A percentile compares a stretch with the other conserved stretches of the same genome.
Evolutionary conservation across 1,140 invertebrate species (phyloP).

Genomic region (Dinoponera quadriceps): DNA sequence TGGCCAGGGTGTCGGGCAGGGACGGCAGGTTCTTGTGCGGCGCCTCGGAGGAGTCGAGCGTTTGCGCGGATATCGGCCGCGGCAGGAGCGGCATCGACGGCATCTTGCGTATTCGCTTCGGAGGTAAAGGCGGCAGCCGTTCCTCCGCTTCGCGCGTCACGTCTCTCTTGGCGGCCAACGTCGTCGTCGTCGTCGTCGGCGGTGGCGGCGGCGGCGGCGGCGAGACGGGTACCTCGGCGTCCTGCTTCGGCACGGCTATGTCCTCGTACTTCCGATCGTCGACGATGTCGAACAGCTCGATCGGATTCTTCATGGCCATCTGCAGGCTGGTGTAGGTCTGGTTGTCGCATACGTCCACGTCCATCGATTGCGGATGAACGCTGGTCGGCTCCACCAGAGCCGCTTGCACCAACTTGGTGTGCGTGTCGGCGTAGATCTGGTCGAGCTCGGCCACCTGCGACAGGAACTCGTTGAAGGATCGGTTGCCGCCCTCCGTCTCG

Average conservation of each 20-base stretch:
- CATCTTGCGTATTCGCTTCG: constrained; percentile 91
- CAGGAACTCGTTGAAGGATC: constrained; percentile 89
- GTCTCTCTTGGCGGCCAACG: constrained; percentile 83
- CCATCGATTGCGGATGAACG: constrained; percentile 80
- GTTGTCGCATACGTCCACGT: constrained; percentile 89
- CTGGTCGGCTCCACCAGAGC: constrained; percentile 67
- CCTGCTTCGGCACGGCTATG: constrained; percentile 71
- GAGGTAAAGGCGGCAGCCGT: constrained; percentile 91
- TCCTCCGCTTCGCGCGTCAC: constrained; percentile 86
- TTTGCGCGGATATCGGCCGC: constrained; percentile 83
- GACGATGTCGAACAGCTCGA: constrained; percentile 86
- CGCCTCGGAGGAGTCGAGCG: constrained; percentile 72
- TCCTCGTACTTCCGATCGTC: constrained; percentile 87
- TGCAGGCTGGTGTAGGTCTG: constrained; percentile 93
- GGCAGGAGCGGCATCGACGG: constrained; percentile 82
- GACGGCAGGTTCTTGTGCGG: constrained; percentile 82
- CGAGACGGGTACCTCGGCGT: constrained; percentile 8
- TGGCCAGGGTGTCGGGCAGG: constrained; percentile 83
- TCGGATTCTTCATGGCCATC: constrained; percentile 94
- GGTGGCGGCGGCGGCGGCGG: too few species aligned
- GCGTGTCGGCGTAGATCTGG: constrained; percentile 91
- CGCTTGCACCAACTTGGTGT: constrained; percentile 80
- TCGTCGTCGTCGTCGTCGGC: too few species aligned
- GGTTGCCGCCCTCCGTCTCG: constrained; percentile 83
- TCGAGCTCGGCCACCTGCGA: constrained; percentile 91